Evolutionary conservation across 2,113 vertebrate genomes (phyloP).

Genomic region (Acrocephalus kingi): DNA sequence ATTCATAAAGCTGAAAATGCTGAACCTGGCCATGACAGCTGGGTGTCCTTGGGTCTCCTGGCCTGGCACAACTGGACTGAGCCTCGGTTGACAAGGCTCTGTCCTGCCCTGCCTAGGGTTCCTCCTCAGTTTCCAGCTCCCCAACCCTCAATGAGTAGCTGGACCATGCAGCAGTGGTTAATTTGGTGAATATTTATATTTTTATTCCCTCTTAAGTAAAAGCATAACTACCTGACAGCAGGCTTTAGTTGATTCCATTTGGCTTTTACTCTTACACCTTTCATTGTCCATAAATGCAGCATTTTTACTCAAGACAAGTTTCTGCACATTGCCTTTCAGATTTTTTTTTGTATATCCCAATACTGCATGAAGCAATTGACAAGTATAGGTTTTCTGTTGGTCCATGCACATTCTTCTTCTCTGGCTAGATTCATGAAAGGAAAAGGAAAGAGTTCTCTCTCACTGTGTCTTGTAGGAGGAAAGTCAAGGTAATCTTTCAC

Average conservation of each 20-base stretch:
- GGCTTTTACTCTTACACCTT: background rate
- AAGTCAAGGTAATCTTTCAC: background rate
- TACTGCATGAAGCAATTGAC: background rate
- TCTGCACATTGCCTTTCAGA: background rate
- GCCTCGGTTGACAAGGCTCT: background rate
- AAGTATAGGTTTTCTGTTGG: background rate
- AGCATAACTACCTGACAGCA: background rate
- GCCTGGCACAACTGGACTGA: rapidly evolving
- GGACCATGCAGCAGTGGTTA: no score
- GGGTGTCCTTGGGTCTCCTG: background rate
- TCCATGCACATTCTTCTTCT: background rate
- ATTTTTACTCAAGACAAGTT: background rate
- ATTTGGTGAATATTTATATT: no score
- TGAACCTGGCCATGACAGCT: rapidly evolving
- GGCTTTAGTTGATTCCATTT: background rate
- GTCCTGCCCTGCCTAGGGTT: background rate
- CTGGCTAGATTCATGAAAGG: background rate
- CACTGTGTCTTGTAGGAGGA: background rate
- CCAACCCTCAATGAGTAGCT: background rate
- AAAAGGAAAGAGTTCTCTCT: background rate
- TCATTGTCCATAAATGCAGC: background rate
- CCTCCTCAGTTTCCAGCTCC: rapidly evolving
- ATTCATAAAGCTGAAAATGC: background rate
- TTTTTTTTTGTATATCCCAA: background rate
- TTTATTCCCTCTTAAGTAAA: no score